Percentiles rank a stretch among this genome's conserved stretches.
These are phyloP conservation scores for Sebastes fasciatus DNA, from an alignment of 2,113 vertebrate genomes.

Conservation along the genomic window DNA sequence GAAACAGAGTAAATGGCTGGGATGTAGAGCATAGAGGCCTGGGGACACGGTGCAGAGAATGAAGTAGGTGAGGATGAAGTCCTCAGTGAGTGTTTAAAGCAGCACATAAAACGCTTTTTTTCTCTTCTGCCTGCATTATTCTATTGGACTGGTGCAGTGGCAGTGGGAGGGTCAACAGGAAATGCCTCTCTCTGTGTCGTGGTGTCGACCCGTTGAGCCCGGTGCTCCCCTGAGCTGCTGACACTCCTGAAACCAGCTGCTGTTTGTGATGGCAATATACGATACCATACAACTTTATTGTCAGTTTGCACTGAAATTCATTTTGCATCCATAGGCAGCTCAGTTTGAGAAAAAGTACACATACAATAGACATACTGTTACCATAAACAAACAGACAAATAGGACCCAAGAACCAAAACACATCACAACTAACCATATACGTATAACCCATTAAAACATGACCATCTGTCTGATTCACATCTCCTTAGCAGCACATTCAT, in stretches of 20 bases:
- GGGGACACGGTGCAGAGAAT: slow-evolving; percentile 37
- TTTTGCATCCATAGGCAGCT: too few species aligned
- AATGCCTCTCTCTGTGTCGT: neutral
- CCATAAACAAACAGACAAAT: too few species aligned
- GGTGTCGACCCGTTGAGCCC: neutral
- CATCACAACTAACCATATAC: too few species aligned
- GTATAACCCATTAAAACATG: too few species aligned
- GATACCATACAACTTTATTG: neutral
- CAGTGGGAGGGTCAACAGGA: neutral
- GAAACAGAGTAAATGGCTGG: slow-evolving; percentile 76
- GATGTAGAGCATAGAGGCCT: slow-evolving; percentile 59
- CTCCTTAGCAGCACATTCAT: too few species aligned
- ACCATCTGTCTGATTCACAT: too few species aligned
- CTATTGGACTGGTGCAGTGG: slow-evolving; percentile 6
- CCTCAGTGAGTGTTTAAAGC: slow-evolving; percentile 47
- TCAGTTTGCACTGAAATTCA: too few species aligned
- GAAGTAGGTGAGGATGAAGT: slow-evolving; percentile 44
- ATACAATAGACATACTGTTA: too few species aligned
- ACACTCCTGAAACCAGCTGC: neutral
- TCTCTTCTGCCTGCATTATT: slow-evolving; percentile 27
- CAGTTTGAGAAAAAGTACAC: too few species aligned
- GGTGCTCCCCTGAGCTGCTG: neutral
- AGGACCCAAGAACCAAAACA: too few species aligned
- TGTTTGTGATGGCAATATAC: neutral
- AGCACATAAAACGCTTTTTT: slow-evolving; percentile 53